These are phyloP conservation scores for Hydriomena furcata DNA, from an alignment of 2,888 invertebrate genomes.

Conservation along the genomic window DNA sequence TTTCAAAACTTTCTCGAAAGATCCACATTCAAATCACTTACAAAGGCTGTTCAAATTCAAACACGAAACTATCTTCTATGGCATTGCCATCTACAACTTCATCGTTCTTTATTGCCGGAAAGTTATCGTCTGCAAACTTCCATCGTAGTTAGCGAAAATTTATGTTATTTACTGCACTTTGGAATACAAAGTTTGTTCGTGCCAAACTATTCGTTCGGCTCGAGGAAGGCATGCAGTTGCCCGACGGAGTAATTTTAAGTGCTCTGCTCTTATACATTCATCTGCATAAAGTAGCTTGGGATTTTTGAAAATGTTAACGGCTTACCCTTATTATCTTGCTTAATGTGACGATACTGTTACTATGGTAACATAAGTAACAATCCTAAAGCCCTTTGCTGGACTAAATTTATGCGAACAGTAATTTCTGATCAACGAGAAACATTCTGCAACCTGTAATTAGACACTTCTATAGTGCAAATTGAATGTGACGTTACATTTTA, in stretches of 20 bases:
- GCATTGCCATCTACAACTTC: conserved; percentile 34
- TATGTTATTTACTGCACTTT: conserved; percentile 51
- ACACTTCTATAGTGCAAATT: no score
- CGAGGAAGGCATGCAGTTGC: conserved; percentile 16
- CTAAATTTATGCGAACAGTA: no score
- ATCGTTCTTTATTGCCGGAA: conserved; percentile 43
- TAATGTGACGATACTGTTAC: neutral
- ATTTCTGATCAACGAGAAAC: no score
- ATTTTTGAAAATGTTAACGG: no score
- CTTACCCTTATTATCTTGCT: neutral
- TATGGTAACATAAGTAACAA: neutral
- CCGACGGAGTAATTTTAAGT: conserved; percentile 12
- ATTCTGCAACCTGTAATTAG: no score
- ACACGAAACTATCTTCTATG: conserved; percentile 35
- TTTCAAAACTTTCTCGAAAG: conserved; percentile 20
- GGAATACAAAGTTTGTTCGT: conserved; percentile 43
- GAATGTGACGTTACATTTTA: no score
- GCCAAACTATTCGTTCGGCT: conserved; percentile 36
- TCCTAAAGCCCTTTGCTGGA: no score
- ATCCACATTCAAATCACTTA: conserved; percentile 19
- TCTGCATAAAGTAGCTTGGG: neutral
- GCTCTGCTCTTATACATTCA: conserved; percentile 1
- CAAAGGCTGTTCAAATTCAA: conserved; percentile 21
- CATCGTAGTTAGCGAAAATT: conserved; percentile 44
- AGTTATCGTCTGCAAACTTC: conserved; percentile 60